Base-by-base conservation (phyloP, 1,140 invertebrate genomes). In the Rhagoletis pomonella region DNA sequence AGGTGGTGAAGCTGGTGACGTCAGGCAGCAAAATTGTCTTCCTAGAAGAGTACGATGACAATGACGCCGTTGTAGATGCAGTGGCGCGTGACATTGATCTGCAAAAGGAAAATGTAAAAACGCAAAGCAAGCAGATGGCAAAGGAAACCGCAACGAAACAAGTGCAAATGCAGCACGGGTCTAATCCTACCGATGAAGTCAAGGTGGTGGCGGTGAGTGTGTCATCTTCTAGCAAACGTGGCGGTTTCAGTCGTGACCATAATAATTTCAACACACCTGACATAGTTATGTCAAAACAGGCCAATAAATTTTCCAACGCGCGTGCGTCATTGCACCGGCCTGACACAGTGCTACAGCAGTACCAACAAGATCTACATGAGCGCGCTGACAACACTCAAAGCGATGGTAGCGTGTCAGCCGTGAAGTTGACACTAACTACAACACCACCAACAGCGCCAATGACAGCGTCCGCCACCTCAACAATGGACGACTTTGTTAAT, bases 21-120 rank as follows among this genome's bases (percentile, higher is more conserved):
- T 90, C 90, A 0, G 92, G 92, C 88, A 93, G 92, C 84, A 93
- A 92, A 85, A 93, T 93, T 86, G 90, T 93, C 9, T 93, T 93
- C 89, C 90, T 92, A 1, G 92, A 93, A 55, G 92, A 93, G 12
- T 89, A 87, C 39, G 86, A 88, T 42, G 60, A 88, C 50, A 84
- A 88, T 81, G 88, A 88, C 84, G 88, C 88, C 60, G 64, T 88
- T 55, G 62, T 88, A 9, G 88, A 88, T 84, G 85, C 87, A 6
- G 87, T 81, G 42, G 86, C 67, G 14, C 84, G 87, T 50, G 88
- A 88, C 12, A 88, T 88, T 86, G 87, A 88, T 87, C 58, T 88
- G 42, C 64, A 88, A 59, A 87, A 58, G 50, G 88, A 88, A 84
- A 65, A 39, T 29, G n/a, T 64, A 17, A 14, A 87, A 39, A 4